A percentile compares a stretch with the other conserved stretches of the same genome.
These are phyloP conservation scores for Poecilia velifera DNA, from an alignment of 2,797 vertebrate species.

Conservation along the genomic window DNA sequence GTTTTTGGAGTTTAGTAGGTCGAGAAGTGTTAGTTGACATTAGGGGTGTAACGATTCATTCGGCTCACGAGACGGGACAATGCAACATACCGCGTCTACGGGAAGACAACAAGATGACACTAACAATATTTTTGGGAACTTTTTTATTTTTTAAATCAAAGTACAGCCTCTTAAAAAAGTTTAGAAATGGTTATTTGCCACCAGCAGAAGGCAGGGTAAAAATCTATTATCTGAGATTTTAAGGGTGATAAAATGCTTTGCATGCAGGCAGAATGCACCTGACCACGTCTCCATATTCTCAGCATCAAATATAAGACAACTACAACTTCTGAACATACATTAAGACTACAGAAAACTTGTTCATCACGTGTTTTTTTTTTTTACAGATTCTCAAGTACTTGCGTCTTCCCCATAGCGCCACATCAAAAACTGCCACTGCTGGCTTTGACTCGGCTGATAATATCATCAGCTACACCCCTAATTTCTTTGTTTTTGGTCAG, in stretches of 20 bases:
- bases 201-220: not conserved
- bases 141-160: not conserved
- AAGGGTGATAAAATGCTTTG: not conserved
- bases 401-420: not conserved
- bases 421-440: not conserved
- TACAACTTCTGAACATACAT: too few relatives aligned
- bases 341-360: too few relatives aligned
- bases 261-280: not conserved
- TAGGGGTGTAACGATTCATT: constrained; percentile 5
- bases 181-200: not conserved
- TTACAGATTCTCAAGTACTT: not conserved
- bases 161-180: not conserved
- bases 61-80: not conserved
- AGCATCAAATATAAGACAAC: too few relatives aligned
- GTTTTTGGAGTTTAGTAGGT: constrained; percentile 19
- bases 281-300: too few relatives aligned
- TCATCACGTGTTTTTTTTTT: too few relatives aligned
- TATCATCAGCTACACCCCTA: not conserved
- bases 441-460: not conserved
- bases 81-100: not conserved
- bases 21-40: constrained; percentile 44
- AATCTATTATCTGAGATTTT: not conserved
- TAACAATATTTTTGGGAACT: not conserved
- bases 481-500: constrained; percentile 28
- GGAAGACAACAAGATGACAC: not conserved